Conservation (phyloP, 1,140 invertebrate genomes). For the Drosophila oshimai region DNA sequence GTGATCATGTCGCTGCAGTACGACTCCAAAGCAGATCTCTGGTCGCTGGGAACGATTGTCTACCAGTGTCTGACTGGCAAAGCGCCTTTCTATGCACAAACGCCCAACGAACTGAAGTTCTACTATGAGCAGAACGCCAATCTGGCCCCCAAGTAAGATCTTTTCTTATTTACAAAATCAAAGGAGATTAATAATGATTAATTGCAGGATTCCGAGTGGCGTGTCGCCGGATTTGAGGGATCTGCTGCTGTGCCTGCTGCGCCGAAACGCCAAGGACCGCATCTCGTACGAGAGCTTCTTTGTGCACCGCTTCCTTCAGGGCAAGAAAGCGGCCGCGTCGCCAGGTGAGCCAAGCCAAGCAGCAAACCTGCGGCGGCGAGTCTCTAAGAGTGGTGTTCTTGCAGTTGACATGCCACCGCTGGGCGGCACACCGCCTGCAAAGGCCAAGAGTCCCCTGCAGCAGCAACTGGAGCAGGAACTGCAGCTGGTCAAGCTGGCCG, state of each 20-base stretch:
- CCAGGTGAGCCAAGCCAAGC: conserved; percentile 53
- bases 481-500: conserved; percentile 62
- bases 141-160: conserved; percentile 94
- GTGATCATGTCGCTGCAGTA: conserved; percentile 99
- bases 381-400: conserved; percentile 27
- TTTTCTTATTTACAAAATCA: background rate
- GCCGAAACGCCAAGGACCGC: conserved; percentile 96
- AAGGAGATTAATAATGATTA: background rate
- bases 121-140: conserved; percentile 99
- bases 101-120: conserved; percentile 98
- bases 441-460: conserved; percentile 76
- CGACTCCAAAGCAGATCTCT: conserved; percentile 99
- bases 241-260: conserved; percentile 93
- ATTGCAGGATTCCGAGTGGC: conserved; percentile 92
- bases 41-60: conserved; percentile 99
- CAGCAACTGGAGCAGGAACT: conserved; percentile 72
- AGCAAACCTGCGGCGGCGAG: background rate
- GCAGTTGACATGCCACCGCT: conserved; percentile 73
- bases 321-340: conserved; percentile 84
- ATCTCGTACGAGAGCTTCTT: conserved; percentile 98
- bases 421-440: conserved; percentile 68
- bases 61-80: conserved; percentile 99
- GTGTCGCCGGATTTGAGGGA: conserved; percentile 95
- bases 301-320: conserved; percentile 94
- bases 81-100: conserved; percentile 98